Conservation (phyloP, 2,113 vertebrate genomes). For the Gobius niger region DNA sequence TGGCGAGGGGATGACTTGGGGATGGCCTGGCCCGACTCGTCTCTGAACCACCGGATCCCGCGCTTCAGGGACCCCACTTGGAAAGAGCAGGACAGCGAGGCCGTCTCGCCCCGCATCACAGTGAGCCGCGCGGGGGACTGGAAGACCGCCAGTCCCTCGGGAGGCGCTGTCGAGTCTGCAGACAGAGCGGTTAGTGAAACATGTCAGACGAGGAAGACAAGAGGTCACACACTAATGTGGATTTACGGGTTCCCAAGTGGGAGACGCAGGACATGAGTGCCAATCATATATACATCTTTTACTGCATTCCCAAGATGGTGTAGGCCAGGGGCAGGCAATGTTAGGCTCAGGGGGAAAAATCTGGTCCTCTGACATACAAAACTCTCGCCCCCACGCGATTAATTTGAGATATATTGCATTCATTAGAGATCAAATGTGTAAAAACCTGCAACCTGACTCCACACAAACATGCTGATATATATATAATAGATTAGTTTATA, state of each 20-base stretch:
- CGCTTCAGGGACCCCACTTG: conserved; percentile 49
- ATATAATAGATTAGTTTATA: no score
- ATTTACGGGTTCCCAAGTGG: not conserved
- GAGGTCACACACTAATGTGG: conserved; percentile 42
- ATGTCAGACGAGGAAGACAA: conserved; percentile 38
- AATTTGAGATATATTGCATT: no score
- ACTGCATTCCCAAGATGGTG: no score
- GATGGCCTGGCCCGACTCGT: conserved; percentile 31
- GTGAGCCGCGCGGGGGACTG: conserved; percentile 39
- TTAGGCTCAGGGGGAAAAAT: no score
- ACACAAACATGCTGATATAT: no score
- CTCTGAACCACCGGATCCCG: conserved; percentile 60
- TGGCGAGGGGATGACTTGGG: conserved; percentile 34
- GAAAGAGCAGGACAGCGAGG: conserved; percentile 61
- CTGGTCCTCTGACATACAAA: no score
- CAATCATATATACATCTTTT: no score
- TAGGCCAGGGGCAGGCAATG: no score
- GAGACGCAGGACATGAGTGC: no score
- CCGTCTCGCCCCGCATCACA: conserved; percentile 44
- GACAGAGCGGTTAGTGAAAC: conserved; percentile 50
- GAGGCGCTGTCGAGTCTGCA: conserved; percentile 46
- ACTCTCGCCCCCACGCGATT: no score
- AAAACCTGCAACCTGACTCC: no score
- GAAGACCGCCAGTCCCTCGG: conserved; percentile 39
- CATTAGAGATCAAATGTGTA: no score